Base-by-base conservation (phyloP, 2,888 invertebrate species). In the Yponomeuta cagnagella region DNA sequence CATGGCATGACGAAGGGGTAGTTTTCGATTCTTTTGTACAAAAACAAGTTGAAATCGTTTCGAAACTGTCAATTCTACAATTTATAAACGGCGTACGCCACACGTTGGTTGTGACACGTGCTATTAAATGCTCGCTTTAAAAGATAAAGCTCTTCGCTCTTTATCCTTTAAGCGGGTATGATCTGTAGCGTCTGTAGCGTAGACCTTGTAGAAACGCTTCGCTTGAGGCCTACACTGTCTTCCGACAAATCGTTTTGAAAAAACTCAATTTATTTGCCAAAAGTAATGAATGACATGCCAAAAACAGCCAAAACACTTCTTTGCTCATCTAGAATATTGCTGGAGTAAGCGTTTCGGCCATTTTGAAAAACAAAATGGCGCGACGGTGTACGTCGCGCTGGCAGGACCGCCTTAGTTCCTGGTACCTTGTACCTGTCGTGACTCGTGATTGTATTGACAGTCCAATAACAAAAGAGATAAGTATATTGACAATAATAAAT, bases 81-180 rank as follows among this genome's bases (percentile, higher is more conserved):
- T 48, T 30, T 8, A 43, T 43, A 80, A 84, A 82, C 85, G 83
- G 89, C 89, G 81, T 82, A 83, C 78, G 89, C 90, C 90, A 85
- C 87, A 90, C 89, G 85, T 87, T 86, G 90, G 90, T 91, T 91
- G 90, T 90, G 91, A 91, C 83, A 84, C 90, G 90, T 90, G 89
- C 90, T 90, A 87, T 86, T 88, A 82, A 80, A 79, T 77, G 82
- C 79, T 83, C 80, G 80, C 82, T 85, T 85, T 83, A 78, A 72
- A 74, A 73, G 74, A 71, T 75, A 63, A 70, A 64, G 58, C 8
- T 43, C 43, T 43, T 63, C 63, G 68, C 68, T 48, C 52, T 66
- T 70, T 23, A 64, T 68, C 31, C 33, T 80, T 81, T 80, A 82
- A 83, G 85, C 85, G 86, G 80, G 82, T 83, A 81, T 82, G 23